phyloP scores from a whole-genome alignment of 2,888 invertebrate species.

The Patella pellucida region DNA sequence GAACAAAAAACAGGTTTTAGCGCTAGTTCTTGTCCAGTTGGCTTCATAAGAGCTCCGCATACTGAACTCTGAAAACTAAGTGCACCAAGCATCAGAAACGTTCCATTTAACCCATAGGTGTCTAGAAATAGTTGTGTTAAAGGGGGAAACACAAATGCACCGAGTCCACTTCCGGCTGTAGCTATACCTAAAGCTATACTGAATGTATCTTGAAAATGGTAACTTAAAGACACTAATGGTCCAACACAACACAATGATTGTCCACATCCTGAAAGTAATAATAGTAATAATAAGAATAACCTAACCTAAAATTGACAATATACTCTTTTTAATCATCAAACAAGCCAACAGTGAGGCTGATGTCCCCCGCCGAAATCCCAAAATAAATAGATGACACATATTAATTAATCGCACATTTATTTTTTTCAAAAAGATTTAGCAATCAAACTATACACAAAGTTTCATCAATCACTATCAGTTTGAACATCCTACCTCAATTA shows the following conservation, averaged over 20 bases:
- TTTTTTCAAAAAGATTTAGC: too few species aligned
- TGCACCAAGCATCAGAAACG: conserved; percentile 14
- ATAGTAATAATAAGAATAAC: too few species aligned
- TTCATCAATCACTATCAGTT: too few species aligned
- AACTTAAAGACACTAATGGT: neutral
- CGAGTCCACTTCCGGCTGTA: neutral
- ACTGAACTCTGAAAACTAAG: conserved; percentile 14
- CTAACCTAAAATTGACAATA: too few species aligned
- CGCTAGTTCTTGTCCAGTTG: conserved; percentile 14
- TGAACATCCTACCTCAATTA: too few species aligned
- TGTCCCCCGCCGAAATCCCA: too few species aligned
- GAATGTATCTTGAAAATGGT: conserved; percentile 8
- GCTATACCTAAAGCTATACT: conserved; percentile 13
- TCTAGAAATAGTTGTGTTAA: conserved; percentile 18
- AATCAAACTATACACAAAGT: too few species aligned
- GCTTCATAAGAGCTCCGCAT: conserved; percentile 17
- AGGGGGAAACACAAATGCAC: conserved; percentile 14
- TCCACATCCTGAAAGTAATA: neutral
- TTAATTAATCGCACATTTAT: too few species aligned
- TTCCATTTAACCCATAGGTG: conserved; percentile 11
- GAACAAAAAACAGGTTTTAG: neutral
- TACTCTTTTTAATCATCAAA: too few species aligned
- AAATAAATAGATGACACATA: too few species aligned
- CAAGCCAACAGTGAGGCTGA: too few species aligned
- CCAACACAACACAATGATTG: neutral